Conservation (phyloP, 2,113 vertebrate genomes). For the Diphyllodes magnificus region DNA sequence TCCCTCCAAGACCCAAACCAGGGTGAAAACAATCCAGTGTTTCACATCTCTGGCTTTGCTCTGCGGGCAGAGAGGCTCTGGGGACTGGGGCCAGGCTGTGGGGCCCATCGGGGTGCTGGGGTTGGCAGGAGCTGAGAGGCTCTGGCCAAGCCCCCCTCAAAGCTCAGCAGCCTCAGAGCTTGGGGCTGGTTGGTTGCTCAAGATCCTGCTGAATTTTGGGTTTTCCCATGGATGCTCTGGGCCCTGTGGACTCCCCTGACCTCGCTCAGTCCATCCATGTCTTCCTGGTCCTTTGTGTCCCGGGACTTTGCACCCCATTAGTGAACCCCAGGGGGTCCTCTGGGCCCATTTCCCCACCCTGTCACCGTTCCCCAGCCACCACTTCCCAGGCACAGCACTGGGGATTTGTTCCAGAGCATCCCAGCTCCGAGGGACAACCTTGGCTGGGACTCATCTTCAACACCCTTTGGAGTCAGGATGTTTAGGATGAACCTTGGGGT, state of each 20-base stretch:
- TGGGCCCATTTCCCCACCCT: background rate
- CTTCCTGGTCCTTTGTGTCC: background rate
- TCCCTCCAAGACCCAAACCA: background rate
- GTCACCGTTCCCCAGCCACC: fast-evolving
- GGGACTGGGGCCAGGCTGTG: background rate
- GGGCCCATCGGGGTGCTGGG: fast-evolving
- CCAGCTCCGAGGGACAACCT: fast-evolving
- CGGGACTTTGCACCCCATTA: background rate
- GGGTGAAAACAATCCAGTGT: fast-evolving
- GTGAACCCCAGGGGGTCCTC: fast-evolving
- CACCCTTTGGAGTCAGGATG: background rate
- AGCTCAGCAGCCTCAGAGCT: background rate
- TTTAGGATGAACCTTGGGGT: background rate
- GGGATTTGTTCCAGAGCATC: background rate
- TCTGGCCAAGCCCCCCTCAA: background rate
- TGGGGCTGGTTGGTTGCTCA: background rate
- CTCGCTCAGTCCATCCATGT: fast-evolving
- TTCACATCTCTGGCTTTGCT: background rate
- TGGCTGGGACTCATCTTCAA: fast-evolving
- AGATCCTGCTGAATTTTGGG: background rate
- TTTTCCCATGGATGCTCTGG: background rate
- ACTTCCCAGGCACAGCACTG: fast-evolving
- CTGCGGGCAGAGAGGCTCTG: background rate
- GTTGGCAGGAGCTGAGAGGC: background rate
- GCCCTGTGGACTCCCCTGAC: background rate